Evolutionary conservation across 1,140 invertebrate species (phyloP).

Genomic region (Zaprionus ornatus): DNA sequence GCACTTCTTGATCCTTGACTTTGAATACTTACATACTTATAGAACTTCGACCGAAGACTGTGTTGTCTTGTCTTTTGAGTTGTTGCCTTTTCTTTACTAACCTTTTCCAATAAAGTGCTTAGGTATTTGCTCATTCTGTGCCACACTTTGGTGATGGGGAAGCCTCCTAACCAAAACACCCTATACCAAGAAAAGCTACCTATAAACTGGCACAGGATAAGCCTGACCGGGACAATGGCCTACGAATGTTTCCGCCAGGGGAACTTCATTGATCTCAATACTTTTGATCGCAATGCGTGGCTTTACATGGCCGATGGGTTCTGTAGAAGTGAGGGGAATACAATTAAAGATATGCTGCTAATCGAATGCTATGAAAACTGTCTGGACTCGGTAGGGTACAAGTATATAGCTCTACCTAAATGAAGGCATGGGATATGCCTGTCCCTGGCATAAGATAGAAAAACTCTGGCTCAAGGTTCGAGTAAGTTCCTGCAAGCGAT

Average conservation of each 20-base stretch:
- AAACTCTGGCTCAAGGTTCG: slow-evolving; percentile 80
- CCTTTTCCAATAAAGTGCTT: slow-evolving; percentile 17
- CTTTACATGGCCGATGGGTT: slow-evolving; percentile 74
- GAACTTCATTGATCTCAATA: slow-evolving; percentile 71
- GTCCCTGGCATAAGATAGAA: slow-evolving; percentile 86
- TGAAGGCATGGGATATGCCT: slow-evolving; percentile 87
- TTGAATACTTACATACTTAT: slow-evolving; percentile 1
- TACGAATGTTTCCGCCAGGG: slow-evolving; percentile 55
- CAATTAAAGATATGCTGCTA: not conserved
- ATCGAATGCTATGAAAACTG: slow-evolving; percentile 13
- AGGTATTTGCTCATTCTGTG: slow-evolving; percentile 53
- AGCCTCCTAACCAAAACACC: slow-evolving; percentile 29
- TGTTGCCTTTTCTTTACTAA: slow-evolving; percentile 43
- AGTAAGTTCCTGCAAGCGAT: slow-evolving; percentile 85
- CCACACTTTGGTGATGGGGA: slow-evolving; percentile 21
- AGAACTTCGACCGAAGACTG: no score
- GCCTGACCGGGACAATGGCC: slow-evolving; percentile 88
- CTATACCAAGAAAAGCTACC: slow-evolving; percentile 84
- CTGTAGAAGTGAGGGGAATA: slow-evolving; percentile 41
- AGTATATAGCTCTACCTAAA: slow-evolving; percentile 85
- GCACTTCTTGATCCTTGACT: not conserved
- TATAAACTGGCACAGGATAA: slow-evolving; percentile 88
- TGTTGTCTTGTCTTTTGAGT: not conserved
- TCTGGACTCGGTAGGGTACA: slow-evolving; percentile 8
- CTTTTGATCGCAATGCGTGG: slow-evolving; percentile 71